A percentile compares a stretch with the other conserved stretches of the same genome.
Evolutionary conservation across 2,888 invertebrate species (phyloP).

Genomic region (Apodemia zela): DNA sequence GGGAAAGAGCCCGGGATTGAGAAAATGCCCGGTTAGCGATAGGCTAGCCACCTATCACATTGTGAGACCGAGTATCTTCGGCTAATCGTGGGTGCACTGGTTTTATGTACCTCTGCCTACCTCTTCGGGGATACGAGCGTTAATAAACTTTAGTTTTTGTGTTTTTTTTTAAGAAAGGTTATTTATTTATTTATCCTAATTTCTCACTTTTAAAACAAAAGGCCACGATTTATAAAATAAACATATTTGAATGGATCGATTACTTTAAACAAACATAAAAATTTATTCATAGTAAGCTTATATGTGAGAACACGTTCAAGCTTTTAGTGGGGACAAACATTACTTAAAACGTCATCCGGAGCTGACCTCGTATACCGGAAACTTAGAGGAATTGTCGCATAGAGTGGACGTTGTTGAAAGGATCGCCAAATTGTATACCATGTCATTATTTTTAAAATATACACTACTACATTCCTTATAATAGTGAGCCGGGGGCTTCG

Average conservation of each 20-base stretch:
- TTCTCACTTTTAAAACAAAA: not conserved
- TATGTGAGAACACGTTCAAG: constrained; percentile 43
- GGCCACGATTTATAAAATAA: not conserved
- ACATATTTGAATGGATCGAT: not conserved
- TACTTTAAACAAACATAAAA: constrained; percentile 7
- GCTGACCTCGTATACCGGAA: constrained; percentile 41
- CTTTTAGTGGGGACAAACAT: constrained; percentile 72
- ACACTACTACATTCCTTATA: too few relatives aligned
- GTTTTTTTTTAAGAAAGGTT: too few relatives aligned
- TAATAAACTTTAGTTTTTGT: too few relatives aligned
- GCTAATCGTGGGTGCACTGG: too few relatives aligned
- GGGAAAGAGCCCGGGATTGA: too few relatives aligned
- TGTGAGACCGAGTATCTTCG: too few relatives aligned
- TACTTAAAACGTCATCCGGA: constrained; percentile 66
- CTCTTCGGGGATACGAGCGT: too few relatives aligned
- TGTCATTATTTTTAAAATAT: not conserved
- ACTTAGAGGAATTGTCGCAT: not conserved
- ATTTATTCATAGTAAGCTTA: constrained; percentile 16
- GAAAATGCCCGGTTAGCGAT: too few relatives aligned
- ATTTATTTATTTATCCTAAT: too few relatives aligned
- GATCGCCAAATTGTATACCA: not conserved
- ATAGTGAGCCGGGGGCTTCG: too few relatives aligned
- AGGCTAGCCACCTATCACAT: too few relatives aligned
- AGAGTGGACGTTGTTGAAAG: not conserved
- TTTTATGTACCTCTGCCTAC: too few relatives aligned